These are phyloP conservation scores for Cyrtodaria siliqua DNA, from an alignment of 2,888 invertebrate genomes.

Conservation along the genomic window DNA sequence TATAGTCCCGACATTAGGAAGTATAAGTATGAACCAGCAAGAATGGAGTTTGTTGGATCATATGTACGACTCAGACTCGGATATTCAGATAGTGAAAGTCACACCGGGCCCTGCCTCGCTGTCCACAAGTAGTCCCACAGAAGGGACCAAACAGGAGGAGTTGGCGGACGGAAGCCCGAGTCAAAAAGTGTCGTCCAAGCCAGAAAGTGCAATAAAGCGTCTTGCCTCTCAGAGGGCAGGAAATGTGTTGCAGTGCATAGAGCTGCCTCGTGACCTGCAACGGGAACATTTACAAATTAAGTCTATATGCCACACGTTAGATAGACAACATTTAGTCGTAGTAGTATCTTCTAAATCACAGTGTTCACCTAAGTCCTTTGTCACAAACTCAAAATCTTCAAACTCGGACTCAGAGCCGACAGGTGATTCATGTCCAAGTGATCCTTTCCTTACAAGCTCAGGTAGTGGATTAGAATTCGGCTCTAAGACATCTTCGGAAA, in stretches of 20 bases:
- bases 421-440: constrained; percentile 6
- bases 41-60: constrained; percentile 69
- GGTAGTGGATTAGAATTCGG: constrained; percentile 19
- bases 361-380: constrained; percentile 19
- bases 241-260: constrained; percentile 81
- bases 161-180: constrained; percentile 31
- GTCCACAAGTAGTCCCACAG: constrained; percentile 56
- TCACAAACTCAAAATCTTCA: constrained; percentile 1
- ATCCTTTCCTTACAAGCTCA: constrained; percentile 13
- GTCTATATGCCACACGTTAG: constrained; percentile 90
- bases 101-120: constrained; percentile 72
- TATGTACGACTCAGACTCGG: constrained; percentile 75
- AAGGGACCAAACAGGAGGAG: constrained; percentile 48
- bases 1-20: constrained; percentile 62
- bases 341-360: constrained; percentile 72
- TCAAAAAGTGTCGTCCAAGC: constrained; percentile 16
- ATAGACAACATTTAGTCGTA: constrained; percentile 89
- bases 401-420: constrained; percentile 7
- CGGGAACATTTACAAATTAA: constrained; percentile 88
- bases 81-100: constrained; percentile 81
- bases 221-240: constrained; percentile 62
- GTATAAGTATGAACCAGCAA: constrained; percentile 57
- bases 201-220: constrained; percentile 56
- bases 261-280: constrained; percentile 76
- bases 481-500: constrained; percentile 32